Evolutionary conservation across 2,888 invertebrate species (phyloP), one percentile per base, ranked within the genome.

Genomic region (Selenia dentaria): DNA sequence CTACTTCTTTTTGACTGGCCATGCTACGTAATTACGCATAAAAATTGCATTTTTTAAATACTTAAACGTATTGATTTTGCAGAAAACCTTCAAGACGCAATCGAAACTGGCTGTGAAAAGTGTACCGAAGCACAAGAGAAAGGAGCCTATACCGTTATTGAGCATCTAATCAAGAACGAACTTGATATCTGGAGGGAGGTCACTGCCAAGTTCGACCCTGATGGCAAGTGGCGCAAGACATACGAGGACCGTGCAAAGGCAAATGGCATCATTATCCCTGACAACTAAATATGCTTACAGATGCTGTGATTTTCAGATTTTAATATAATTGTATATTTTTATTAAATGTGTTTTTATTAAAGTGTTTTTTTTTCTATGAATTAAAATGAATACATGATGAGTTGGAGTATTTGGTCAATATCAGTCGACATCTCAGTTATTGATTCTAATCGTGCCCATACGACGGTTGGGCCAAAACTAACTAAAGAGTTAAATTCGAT

Each of bases 141-240:
- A 2, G 94, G 93, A 28, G 91, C 93, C 24, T 91, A 92, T 64
- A 93, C 91, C 54, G 93, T 95, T 3, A 92, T 96, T 20, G 90
- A 92, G 10, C 92, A 88, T 64, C 82, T 96, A 51, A 93, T 94
- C 56, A 92, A 94, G 53, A 87, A 95, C 34, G 93, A 94, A 64
- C 85, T 91, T 0, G 90, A 90, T 0, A 79, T 92, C 65, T 96
- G 95, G 94, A 91, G 91, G 3, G 86, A 92, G 52, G 78, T 96
- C 24, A 89, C 93, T 52, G 90, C 72, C 26, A 94, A 94, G 77
- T 96, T 92, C 74, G 96, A 96, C 74, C 93, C 94, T 6, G 85
- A 92, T 0, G 93, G 94, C 18, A 70, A 83, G 36, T 96, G 93
- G 90, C 92, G 92, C 67, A 87, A 87, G 72, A 93, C 92, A 70